These are phyloP conservation scores for Meliscaeva auricollis DNA, from an alignment of 2,888 invertebrate genomes.

Conservation along the genomic window DNA sequence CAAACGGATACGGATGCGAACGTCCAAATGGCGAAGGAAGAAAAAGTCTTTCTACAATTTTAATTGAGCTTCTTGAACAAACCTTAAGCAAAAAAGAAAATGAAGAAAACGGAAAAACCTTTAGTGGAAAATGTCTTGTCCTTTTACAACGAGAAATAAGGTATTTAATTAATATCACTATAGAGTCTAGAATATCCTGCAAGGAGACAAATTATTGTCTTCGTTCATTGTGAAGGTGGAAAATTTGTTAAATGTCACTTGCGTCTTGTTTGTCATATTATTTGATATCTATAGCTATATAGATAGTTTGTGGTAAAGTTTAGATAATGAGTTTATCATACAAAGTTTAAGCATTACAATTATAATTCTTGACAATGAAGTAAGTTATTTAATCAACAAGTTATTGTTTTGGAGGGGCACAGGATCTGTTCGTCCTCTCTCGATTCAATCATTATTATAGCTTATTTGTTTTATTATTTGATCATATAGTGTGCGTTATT, in stretches of 20 bases:
- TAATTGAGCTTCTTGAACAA: conserved; percentile 27
- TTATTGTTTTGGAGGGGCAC: no score
- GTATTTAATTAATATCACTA: conserved; percentile 34
- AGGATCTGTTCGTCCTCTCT: no score
- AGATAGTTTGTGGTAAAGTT: not conserved
- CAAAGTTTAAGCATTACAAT: not conserved
- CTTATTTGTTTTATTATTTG: no score
- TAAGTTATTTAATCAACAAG: no score
- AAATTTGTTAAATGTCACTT: conserved; percentile 7
- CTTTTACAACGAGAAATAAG: not conserved
- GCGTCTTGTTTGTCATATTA: conserved; percentile 9
- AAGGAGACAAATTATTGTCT: conserved; percentile 6
- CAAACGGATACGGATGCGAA: conserved; percentile 1
- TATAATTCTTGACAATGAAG: not conserved
- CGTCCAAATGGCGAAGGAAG: conserved; percentile 34
- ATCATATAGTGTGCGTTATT: no score
- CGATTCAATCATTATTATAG: no score
- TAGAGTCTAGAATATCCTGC: conserved; percentile 24
- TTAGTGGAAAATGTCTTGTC: not conserved
- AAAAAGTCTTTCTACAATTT: conserved; percentile 23
- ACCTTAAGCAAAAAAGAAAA: not conserved
- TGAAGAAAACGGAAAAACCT: not conserved
- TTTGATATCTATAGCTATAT: not conserved
- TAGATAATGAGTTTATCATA: not conserved
- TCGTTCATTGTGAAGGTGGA: conserved; percentile 14